Evolutionary conservation across 2,113 vertebrate species (phyloP).

Genomic region (Sylvilagus bachmani): DNA sequence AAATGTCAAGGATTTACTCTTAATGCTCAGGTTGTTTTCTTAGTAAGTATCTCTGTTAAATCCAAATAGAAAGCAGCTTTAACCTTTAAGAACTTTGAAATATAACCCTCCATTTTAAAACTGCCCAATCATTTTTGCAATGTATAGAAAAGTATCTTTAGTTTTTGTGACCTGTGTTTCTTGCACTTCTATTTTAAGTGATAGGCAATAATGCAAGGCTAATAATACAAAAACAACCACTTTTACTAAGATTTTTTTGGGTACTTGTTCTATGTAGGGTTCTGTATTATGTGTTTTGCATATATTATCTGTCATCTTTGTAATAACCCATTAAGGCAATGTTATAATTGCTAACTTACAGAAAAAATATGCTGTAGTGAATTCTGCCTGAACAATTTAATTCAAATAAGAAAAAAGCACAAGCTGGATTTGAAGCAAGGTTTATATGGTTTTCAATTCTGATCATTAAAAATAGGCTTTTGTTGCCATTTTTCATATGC

Average conservation of each 20-base stretch:
- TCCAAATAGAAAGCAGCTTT: background rate
- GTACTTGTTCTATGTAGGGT: background rate
- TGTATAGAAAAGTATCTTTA: background rate
- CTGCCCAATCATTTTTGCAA: background rate
- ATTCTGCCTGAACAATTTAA: background rate
- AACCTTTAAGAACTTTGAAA: slow-evolving; percentile 24
- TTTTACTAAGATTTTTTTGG: background rate
- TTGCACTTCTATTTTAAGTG: background rate
- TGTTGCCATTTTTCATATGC: background rate
- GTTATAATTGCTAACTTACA: background rate
- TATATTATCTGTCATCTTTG: background rate
- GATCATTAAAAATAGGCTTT: background rate
- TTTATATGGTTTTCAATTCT: background rate
- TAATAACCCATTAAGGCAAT: background rate
- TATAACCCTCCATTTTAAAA: slow-evolving; percentile 4
- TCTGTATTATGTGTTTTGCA: background rate
- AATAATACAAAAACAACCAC: background rate
- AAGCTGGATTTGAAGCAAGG: background rate
- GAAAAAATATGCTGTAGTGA: background rate
- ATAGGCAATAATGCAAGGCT: background rate
- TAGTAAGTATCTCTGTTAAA: background rate
- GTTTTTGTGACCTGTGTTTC: background rate
- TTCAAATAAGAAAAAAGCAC: background rate
- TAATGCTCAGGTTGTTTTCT: background rate
- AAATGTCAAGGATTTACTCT: background rate